Conservation (phyloP, 2,113 vertebrate genomes). For the Leuciscus idus region DNA sequence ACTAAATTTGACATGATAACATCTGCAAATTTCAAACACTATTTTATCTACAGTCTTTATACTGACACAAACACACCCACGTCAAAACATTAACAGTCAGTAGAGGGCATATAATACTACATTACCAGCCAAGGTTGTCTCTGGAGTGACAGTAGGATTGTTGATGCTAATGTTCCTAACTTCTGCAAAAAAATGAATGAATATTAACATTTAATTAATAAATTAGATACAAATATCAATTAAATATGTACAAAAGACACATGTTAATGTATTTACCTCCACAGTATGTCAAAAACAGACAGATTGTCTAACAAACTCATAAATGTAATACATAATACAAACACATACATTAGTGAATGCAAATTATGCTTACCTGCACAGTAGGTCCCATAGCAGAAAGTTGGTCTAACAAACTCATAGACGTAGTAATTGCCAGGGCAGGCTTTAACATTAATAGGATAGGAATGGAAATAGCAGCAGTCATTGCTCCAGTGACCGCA, state of each 20-base stretch:
- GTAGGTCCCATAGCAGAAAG: slow-evolving; percentile 25
- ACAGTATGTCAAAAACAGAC: neutral
- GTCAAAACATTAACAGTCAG: neutral
- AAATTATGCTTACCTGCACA: slow-evolving; percentile 46
- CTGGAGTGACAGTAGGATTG: slow-evolving; percentile 1
- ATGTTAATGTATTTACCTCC: neutral
- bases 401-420: slow-evolving; percentile 40
- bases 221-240: neutral
- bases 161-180: neutral
- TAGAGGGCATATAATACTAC: neutral
- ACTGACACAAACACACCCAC: neutral
- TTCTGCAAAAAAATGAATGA: neutral
- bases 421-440: slow-evolving; percentile 54
- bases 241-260: neutral
- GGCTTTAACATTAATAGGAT: slow-evolving; percentile 45
- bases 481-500: slow-evolving; percentile 29
- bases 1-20: too few species aligned
- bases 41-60: neutral
- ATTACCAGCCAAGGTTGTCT: slow-evolving; percentile 9
- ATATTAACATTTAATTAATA: neutral
- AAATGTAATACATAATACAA: neutral
- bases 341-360: neutral
- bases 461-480: slow-evolving; percentile 40
- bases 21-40: neutral
- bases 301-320: neutral